Evolutionary conservation across 2,888 invertebrate genomes (phyloP), one percentile per base, ranked within the genome.

Genomic region (Polydesmus complanatus): DNA sequence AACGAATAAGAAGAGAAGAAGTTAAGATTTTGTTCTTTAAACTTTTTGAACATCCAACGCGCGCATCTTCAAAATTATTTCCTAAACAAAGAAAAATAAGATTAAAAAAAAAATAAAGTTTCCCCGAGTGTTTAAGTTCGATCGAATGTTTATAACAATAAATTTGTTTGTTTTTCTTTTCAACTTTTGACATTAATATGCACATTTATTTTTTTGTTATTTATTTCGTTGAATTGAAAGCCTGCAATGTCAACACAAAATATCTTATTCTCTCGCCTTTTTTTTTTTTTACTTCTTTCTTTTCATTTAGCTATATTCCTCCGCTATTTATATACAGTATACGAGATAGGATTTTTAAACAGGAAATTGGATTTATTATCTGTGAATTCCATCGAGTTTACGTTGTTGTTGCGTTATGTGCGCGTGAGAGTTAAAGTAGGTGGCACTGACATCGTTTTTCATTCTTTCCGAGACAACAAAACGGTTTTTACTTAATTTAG

Each of bases 301-400:
- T 19, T 19, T 14, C 47, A 37, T 56, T 14, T 56, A 2, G 27
- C n/a, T 21, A 26, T 27, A n/a, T 26, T 27, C 3, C 51, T 51
- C 22, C 51, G 19, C n/a, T 51, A 8, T 8, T 8, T 51, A 8
- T 22, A 22, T 51, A 51, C n/a, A 14, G 19, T 19, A 51, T 8
- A 51, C 51, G 51, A 51, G 51, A 51, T 51, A 21, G 51, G n/a
- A 51, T 51, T 51, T 19, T 14, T 51, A 57, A 47, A 49, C 19
- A 57, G 57, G 57, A 57, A 57, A 57, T 57, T 57, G 57, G 57
- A 57, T 57, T 57, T 49, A 57, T 57, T 57, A 57, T 57, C 57
- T 57, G 47, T 23, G 57, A 26, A 57, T 57, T 49, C 49, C 57
- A 57, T 57, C 57, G 48, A 57, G 26, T 37, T 37, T 37, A 37